Evolutionary conservation across 2,797 vertebrate species (phyloP), one percentile per base, ranked within the genome.

Genomic region (Phoebastria nigripes): DNA sequence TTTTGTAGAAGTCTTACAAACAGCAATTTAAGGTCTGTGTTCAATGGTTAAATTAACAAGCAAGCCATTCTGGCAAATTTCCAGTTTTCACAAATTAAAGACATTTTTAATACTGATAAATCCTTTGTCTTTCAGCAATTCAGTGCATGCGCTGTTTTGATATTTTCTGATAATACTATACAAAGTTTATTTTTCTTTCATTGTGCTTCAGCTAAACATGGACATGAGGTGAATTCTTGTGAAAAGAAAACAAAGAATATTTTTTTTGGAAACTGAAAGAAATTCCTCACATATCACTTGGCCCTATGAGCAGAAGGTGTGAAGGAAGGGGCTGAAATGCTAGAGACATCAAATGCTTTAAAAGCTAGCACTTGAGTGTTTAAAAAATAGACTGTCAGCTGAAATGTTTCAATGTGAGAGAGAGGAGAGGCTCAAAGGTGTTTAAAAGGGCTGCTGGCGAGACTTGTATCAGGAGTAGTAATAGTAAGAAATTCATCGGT

Each of bases 321-420:
- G 96, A 97, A 86, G 90, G 83, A 95, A 95, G 82, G 73, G 81
- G 79, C 72, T 95, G 90, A 94, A 96, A 95, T 96, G 71, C 86
- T 96, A 85, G 78, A 92, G 82, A 94, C 86, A 95, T 96, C 95
- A 97, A 96, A 96, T 95, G 65, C 90, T 95, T 95, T 90, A 80
- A 94, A 96, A 95, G 82, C 55, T 67, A 89, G 63, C 90, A 88
- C 84, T 55, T 83, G 90, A 94, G 84, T 63, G 84, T 95, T 96
- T 96, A 96, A 96, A 95, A 97, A 96, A 92, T 86, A 96, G 92
- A 78, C 92, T 96, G 96, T 96, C 92, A 89, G 90, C 78, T 95
- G 96, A 94, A 96, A 95, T 90, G 93, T 83, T 96, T 91, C 96
- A 89, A 12, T 80, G 95, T 89, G 92, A 52, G 93, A 74, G 82